A percentile compares a stretch with the other conserved stretches of the same genome.
Conservation (phyloP, 1,140 invertebrate genomes). For the Sinonovacula constricta region DNA sequence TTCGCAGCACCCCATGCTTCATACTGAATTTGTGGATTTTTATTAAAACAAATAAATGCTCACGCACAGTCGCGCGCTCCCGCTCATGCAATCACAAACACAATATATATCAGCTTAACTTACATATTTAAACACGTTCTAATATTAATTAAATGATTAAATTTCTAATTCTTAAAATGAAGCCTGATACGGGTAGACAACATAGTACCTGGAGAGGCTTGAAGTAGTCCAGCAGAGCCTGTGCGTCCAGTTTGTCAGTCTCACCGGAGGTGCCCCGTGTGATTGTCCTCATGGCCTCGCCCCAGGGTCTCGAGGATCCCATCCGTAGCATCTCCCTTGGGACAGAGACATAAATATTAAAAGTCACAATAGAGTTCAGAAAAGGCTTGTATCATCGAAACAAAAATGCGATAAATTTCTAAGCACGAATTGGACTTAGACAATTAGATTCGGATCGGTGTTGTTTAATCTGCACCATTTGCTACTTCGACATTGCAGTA, state of each 20-base stretch:
- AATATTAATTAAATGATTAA: no score
- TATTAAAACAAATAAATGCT: no score
- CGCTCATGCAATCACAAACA: no score
- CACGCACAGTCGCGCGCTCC: no score
- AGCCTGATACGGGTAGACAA: no score
- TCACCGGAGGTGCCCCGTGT: slow-evolving; percentile 14
- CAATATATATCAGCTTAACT: no score
- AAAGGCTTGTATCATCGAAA: neutral
- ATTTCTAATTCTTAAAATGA: no score
- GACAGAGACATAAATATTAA: neutral
- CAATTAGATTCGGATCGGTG: neutral
- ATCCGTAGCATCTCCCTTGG: slow-evolving; percentile 32
- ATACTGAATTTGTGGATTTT: no score
- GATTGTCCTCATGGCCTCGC: slow-evolving; percentile 27
- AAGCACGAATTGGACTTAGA: neutral
- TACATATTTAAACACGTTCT: no score
- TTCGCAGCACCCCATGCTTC: no score
- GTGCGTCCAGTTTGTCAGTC: slow-evolving; percentile 17
- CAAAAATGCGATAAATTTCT: neutral
- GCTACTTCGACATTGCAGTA: no score
- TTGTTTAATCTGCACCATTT: no score
- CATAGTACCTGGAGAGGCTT: slow-evolving; percentile 22
- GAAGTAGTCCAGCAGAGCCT: slow-evolving; percentile 18
- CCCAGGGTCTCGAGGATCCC: slow-evolving; percentile 24
- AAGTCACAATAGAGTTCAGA: neutral